Evolutionary conservation across 2,113 vertebrate species (phyloP).

Genomic region (rabbit (Oryctolagus cuniculus)): DNA sequence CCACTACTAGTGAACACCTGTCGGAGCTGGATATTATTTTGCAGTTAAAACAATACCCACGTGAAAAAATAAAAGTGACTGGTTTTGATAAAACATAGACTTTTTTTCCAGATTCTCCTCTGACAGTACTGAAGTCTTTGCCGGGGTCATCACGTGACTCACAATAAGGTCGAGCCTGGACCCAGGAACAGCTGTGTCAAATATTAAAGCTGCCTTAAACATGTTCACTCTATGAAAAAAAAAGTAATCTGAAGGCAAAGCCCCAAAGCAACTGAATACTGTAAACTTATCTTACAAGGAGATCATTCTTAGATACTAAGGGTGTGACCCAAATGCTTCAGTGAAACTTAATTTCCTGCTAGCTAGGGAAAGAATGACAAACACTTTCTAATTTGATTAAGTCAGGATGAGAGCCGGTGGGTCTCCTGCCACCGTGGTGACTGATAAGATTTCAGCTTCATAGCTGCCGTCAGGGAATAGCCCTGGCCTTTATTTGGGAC

Average conservation of each 20-base stretch:
- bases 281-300: slow-evolving; percentile 64
- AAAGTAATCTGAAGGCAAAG: slow-evolving; percentile 56
- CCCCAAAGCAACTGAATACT: slow-evolving; percentile 40
- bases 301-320: slow-evolving; percentile 61
- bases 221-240: background rate
- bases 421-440: background rate
- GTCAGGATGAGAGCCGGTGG: background rate
- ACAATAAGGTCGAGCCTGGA: background rate
- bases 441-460: slow-evolving; percentile 53
- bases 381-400: slow-evolving; percentile 75
- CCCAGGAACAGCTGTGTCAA: slow-evolving; percentile 48
- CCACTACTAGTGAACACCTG: slow-evolving; percentile 18
- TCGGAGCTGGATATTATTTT: slow-evolving; percentile 17
- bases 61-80: slow-evolving; percentile 38
- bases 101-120: slow-evolving; percentile 62
- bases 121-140: background rate
- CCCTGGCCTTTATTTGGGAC: background rate
- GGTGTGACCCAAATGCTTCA: slow-evolving; percentile 67
- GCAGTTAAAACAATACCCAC: slow-evolving; percentile 50
- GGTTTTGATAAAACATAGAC: slow-evolving; percentile 14
- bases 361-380: slow-evolving; percentile 69
- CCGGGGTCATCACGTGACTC: background rate
- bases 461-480: background rate
- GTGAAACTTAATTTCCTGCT: slow-evolving; percentile 79
- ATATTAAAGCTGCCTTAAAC: slow-evolving; percentile 56